Evolutionary conservation across 1,140 invertebrate genomes (phyloP), one percentile per base, ranked within the genome.

Genomic region (Nasonia vitripennis): DNA sequence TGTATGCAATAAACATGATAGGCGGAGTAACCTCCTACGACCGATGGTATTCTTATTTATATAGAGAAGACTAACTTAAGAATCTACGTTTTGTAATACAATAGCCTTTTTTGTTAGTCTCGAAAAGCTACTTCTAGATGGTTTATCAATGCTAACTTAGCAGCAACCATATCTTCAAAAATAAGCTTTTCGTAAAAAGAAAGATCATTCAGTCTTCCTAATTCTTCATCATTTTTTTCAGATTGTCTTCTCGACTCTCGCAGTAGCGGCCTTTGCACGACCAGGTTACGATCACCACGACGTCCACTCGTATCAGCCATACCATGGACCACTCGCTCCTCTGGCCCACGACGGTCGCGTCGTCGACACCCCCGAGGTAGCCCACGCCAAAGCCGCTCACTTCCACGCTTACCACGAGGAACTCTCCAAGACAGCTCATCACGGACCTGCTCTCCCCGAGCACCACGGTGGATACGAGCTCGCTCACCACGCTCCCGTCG

Each of bases 291-390:
- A 85, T 0, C 87, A 85, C 70, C 41, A 45, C 83, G 31, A 89
- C 37, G 88, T 88, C 0, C 83, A 86, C 6, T 70, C 78, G 0
- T 81, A 55, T 67, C 83, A 81, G 34, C 88, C 90, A 23, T 93
- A 92, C 85, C 89, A 93, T 74, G 94, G 93, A 55, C 93, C 94
- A 20, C 79, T 83, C 2, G 93, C 93, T n/a, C 92, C 93, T 5
- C 87, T 94, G 7, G 91, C 87, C 5, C 93, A 93, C 78, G 94
- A 94, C 79, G 94, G 94, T 11, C 93, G 94, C 4, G 94, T 94
- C 9, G 89, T 94, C 9, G 95, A 95, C 77, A 95, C 94, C 7
- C 94, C 94, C 70, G 95, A 95, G 87, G 95, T 95, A 4, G 94
- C 94, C 83, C 94, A 94, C 87, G 95, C 95, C 31, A 95, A 94